These are phyloP conservation scores for Hirtodrosophila confusa DNA, from an alignment of 2,888 invertebrate genomes.

Conservation along the genomic window DNA sequence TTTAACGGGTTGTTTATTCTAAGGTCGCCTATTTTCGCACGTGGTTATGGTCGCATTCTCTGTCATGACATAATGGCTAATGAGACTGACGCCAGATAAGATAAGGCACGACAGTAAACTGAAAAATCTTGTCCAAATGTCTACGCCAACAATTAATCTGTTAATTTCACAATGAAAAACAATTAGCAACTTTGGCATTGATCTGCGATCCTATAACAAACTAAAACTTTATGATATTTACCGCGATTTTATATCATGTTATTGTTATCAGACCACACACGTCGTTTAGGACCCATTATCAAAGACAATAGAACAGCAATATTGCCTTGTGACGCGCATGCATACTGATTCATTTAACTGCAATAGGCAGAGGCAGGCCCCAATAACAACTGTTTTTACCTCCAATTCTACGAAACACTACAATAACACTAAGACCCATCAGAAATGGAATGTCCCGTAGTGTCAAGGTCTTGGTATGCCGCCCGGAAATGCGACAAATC, in stretches of 20 bases:
- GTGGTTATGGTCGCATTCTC: constrained; percentile 21
- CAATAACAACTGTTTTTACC: constrained; percentile 23
- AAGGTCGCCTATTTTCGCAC: constrained; percentile 5
- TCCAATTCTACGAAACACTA: constrained; percentile 29
- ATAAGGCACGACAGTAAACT: constrained; percentile 8
- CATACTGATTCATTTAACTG: constrained; percentile 36
- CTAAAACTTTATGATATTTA: constrained; percentile 4
- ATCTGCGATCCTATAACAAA: constrained; percentile 19
- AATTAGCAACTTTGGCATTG: not conserved
- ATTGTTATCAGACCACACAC: constrained; percentile 11
- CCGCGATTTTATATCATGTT: not conserved
- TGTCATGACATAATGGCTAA: constrained; percentile 21
- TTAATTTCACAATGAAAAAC: too few species aligned
- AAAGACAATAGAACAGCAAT: constrained; percentile 8
- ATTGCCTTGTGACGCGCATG: constrained; percentile 12
- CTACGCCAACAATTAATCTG: not conserved
- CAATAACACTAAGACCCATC: constrained; percentile 11
- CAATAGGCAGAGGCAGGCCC: constrained; percentile 7
- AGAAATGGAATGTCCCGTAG: constrained; percentile 4
- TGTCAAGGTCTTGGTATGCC: constrained; percentile 31
- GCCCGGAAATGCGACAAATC: constrained; percentile 26
- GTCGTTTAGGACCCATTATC: constrained; percentile 20
- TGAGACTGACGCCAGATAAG: constrained; percentile 24
- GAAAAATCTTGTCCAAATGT: constrained; percentile 4
- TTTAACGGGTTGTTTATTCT: constrained; percentile 10